Evolutionary conservation across 2,113 vertebrate genomes (phyloP).

Genomic region (Psophia crepitans): DNA sequence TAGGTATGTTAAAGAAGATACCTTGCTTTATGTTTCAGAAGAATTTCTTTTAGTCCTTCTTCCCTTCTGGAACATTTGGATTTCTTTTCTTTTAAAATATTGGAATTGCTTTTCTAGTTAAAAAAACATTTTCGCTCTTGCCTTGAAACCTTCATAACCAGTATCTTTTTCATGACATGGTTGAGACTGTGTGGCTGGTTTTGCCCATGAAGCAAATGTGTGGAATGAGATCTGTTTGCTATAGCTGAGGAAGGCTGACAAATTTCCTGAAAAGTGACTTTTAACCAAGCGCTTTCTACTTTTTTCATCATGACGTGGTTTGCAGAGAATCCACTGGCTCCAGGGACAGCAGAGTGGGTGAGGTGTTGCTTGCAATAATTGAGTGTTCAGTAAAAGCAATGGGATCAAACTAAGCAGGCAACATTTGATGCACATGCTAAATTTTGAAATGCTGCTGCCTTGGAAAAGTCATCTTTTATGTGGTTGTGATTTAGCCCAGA

Average conservation of each 20-base stretch:
- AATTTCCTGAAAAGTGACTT: not conserved
- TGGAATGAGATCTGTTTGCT: not conserved
- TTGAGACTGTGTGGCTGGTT: not conserved
- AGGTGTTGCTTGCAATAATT: not conserved
- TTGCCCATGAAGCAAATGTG: not conserved
- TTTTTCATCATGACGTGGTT: not conserved
- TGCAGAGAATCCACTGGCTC: not conserved
- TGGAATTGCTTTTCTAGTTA: not conserved
- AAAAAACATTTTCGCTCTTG: not conserved
- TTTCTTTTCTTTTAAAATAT: not conserved
- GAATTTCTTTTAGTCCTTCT: not conserved
- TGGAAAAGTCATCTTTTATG: constrained; percentile 44
- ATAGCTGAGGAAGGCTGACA: not conserved
- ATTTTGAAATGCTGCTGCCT: constrained; percentile 30
- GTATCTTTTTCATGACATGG: not conserved
- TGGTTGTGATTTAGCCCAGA: constrained; percentile 39
- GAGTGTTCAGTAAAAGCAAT: not conserved
- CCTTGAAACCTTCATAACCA: not conserved
- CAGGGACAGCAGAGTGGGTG: not conserved
- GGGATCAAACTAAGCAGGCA: not conserved
- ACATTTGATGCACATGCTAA: not conserved
- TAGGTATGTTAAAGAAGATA: not conserved
- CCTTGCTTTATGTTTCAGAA: not conserved
- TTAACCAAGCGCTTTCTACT: not conserved
- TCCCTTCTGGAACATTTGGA: not conserved